These are phyloP conservation scores for Paracanthobrama guichenoti DNA, from an alignment of 2,113 vertebrate species.

Conservation along the genomic window DNA sequence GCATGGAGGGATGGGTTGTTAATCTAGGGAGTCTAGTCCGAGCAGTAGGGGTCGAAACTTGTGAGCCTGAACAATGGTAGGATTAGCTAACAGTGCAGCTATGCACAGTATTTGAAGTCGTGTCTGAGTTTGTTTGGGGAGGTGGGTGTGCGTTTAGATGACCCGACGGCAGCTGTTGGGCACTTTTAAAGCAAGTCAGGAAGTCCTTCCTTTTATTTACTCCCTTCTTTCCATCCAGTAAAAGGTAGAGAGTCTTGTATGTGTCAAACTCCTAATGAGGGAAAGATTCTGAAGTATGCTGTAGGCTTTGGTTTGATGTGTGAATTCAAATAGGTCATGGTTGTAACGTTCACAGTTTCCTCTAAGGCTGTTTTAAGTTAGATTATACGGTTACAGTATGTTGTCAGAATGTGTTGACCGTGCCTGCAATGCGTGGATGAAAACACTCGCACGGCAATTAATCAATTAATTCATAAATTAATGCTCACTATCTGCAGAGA, in stretches of 20 bases:
- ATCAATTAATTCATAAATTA: neutral
- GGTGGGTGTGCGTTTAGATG: slow-evolving; percentile 77
- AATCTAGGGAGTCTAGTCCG: slow-evolving; percentile 68
- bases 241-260: neutral
- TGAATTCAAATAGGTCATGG: slow-evolving; percentile 55
- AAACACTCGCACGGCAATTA: neutral
- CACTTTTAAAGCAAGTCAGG: slow-evolving; percentile 79
- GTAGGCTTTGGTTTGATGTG: slow-evolving; percentile 36
- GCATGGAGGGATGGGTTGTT: slow-evolving; percentile 61
- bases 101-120: slow-evolving; percentile 81
- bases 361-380: slow-evolving; percentile 1
- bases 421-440: too few species aligned
- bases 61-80: slow-evolving; percentile 84
- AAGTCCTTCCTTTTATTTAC: slow-evolving; percentile 37
- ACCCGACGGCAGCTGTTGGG: slow-evolving; percentile 72
- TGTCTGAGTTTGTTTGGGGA: slow-evolving; percentile 86
- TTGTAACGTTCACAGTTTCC: slow-evolving; percentile 5
- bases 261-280: slow-evolving; percentile 13
- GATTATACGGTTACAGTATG: slow-evolving; percentile 11
- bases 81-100: slow-evolving; percentile 87
- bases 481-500: neutral
- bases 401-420: neutral
- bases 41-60: slow-evolving; percentile 78
- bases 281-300: slow-evolving; percentile 3
- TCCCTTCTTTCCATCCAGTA: neutral